phyloP scores from a whole-genome alignment of 2,797 vertebrate genomes.

The Falco concolor region DNA sequence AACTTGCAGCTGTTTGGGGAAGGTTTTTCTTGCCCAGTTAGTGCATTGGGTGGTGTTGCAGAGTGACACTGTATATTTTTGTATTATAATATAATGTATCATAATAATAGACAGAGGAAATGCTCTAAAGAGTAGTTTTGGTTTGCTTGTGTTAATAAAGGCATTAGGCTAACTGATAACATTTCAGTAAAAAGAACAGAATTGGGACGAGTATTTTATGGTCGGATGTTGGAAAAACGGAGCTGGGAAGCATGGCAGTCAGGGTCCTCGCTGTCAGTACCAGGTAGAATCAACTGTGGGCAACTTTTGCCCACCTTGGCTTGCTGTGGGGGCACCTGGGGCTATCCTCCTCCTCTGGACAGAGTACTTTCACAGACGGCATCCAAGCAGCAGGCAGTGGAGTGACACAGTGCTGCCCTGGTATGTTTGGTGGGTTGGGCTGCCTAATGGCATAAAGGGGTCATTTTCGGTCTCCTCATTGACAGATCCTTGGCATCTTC shows the following conservation, averaged over 20 bases:
- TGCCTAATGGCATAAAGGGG: not conserved
- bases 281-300: not conserved
- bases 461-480: not conserved
- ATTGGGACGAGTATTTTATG: not conserved
- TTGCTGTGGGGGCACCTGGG: not conserved
- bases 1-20: not conserved
- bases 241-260: accelerated
- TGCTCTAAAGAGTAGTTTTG: not conserved
- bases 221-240: not conserved
- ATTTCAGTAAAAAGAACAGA: not conserved
- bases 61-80: not conserved
- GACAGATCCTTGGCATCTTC: not conserved
- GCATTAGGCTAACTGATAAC: not conserved
- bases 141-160: not conserved
- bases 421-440: not conserved
- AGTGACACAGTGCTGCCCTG: not conserved
- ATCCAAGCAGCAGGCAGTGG: not conserved
- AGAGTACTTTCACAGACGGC: too few species aligned
- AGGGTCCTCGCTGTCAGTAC: accelerated
- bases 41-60: not conserved
- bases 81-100: not conserved
- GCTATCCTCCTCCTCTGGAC: not conserved
- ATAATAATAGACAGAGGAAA: not conserved
- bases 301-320: not conserved
- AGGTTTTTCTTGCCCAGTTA: not conserved